These are phyloP conservation scores for Proterorhinus semilunaris DNA, from an alignment of 2,113 vertebrate species.

Conservation along the genomic window DNA sequence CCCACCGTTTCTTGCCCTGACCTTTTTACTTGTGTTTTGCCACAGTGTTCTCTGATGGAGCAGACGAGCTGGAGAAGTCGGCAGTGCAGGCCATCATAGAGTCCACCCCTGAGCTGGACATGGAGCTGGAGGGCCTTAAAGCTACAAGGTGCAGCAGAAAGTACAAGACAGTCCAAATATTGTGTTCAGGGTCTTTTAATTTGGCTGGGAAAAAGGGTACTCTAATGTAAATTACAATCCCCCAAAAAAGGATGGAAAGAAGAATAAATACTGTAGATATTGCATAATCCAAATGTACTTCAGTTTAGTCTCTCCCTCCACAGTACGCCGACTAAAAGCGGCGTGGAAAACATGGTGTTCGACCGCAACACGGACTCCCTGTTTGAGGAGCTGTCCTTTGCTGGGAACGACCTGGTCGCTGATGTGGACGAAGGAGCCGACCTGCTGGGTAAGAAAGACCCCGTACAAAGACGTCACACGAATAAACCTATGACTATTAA, in stretches of 20 bases:
- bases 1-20: neutral
- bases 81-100: slow-evolving; percentile 98
- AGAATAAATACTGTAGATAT: too few relatives aligned
- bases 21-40: neutral
- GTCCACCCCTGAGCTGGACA: slow-evolving; percentile 96
- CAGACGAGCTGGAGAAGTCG: slow-evolving; percentile 86
- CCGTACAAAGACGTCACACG: too few relatives aligned
- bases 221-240: too few relatives aligned
- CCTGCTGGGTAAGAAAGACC: slow-evolving; percentile 85
- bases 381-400: slow-evolving; percentile 96
- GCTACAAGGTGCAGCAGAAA: slow-evolving; percentile 82
- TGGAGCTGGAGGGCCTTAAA: slow-evolving; percentile 89
- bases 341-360: slow-evolving; percentile 90
- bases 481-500: too few relatives aligned
- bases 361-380: slow-evolving; percentile 97
- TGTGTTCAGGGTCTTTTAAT: too few relatives aligned
- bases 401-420: slow-evolving; percentile 92
- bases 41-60: slow-evolving; percentile 67
- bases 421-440: slow-evolving; percentile 97
- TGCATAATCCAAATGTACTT: neutral
- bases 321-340: slow-evolving; percentile 92
- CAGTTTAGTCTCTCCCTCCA: neutral
- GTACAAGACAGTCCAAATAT: neutral
- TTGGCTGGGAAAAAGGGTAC: too few relatives aligned
- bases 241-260: too few relatives aligned